These are phyloP conservation scores for Marasmarcha lunaedactyla DNA, from an alignment of 2,888 invertebrate species.

Conservation along the genomic window DNA sequence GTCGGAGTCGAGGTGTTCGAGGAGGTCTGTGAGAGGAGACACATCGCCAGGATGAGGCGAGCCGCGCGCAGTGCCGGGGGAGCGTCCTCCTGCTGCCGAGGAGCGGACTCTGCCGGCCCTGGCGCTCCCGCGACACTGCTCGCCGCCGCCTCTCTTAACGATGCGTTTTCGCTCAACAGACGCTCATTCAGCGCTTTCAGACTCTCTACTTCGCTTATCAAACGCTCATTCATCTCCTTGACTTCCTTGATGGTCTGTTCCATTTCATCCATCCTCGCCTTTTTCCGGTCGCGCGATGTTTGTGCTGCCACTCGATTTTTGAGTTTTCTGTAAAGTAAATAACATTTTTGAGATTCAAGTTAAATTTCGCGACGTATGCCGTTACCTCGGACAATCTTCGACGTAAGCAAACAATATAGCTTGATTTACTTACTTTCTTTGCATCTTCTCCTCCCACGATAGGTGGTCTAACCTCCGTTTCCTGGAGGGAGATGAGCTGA, in stretches of 20 bases:
- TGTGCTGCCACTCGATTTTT: constrained; percentile 98
- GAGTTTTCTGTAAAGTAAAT: constrained; percentile 77
- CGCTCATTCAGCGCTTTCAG: constrained; percentile 77
- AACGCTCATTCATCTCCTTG: constrained; percentile 72
- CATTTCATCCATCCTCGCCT: constrained; percentile 92
- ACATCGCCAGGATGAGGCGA: constrained; percentile 80
- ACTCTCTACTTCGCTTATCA: constrained; percentile 75
- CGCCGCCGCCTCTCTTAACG: constrained; percentile 70
- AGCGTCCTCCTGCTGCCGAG: constrained; percentile 94
- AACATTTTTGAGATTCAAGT: no score
- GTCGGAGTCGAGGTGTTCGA: constrained; percentile 82
- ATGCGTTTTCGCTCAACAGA: constrained; percentile 73
- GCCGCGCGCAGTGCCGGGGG: constrained; percentile 79
- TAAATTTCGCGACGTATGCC: no score
- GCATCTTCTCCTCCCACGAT: constrained; percentile 88
- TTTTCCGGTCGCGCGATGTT: constrained; percentile 95
- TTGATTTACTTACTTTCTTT: constrained; percentile 79
- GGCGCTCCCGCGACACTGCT: constrained; percentile 77
- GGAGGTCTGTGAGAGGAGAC: constrained; percentile 88
- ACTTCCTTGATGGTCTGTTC: constrained; percentile 77
- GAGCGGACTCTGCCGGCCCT: constrained; percentile 87
- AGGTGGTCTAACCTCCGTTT: constrained; percentile 87
- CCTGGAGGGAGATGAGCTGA: constrained; percentile 45
- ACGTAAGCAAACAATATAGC: no score
- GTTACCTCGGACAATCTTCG: no score